Evolutionary conservation across 2,888 invertebrate genomes (phyloP), one percentile per base, ranked within the genome.

Genomic region (Acronicta aceris): DNA sequence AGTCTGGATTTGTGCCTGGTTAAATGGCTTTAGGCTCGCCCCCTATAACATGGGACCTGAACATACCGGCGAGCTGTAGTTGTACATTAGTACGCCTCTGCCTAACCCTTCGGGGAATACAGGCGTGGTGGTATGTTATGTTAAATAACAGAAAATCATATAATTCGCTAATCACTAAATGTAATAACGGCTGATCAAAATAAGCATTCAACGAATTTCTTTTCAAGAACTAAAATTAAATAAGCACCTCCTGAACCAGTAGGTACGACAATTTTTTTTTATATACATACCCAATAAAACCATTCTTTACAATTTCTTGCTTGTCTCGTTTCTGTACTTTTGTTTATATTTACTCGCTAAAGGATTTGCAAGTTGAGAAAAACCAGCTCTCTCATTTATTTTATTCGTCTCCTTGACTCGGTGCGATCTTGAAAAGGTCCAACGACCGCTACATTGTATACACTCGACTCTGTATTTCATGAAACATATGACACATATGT

Each of bases 301-400:
- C 27, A 17, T 65, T 59, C 15, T 27, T 38, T 54, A 27, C 9
- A 12, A 42, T 71, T 48, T 71, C 40, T 65, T 65, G 40, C 16
- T 9, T 13, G 45, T 46, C 25, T 13, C 30, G 15, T 21, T 9
- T 47, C 6, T 16, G 36, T 25, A 36, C 15, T 43, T 42, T 71
- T 51, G 33, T 66, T 56, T 65, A 65, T 47, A 58, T 55, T 59
- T 46, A 12, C 17, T 13, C n/a, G 30, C 36, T 47, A 33, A 33
- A 49, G 27, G n/a, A 25, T 45, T 52, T 42, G 16, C 41, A 41
- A 45, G 42, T 43, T 17, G 10, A 49, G 45, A n/a, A 42, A 17
- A 53, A 50, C 15, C n/a, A 43, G 54, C 45, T 45, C 45, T 12
- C 52, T 69, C 52, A 56, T 72, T 72, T 72, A 66, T 50, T 67